A percentile compares a stretch with the other conserved stretches of the same genome.
Conservation (phyloP, 1,140 invertebrate genomes). For the Trichomalopsis sarcophagae region DNA sequence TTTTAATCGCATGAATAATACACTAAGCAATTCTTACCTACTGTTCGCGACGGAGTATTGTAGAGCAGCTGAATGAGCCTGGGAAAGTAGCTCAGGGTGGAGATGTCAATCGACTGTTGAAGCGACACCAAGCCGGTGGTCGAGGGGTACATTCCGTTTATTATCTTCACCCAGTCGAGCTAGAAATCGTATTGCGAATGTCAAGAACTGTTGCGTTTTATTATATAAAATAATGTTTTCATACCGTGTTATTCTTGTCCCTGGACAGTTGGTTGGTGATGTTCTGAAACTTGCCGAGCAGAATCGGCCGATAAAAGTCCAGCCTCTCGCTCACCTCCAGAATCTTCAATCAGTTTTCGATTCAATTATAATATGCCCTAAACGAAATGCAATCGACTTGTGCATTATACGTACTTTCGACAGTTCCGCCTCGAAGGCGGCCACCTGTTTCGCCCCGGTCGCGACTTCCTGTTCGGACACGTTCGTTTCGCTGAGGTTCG, state of each 20-base stretch:
- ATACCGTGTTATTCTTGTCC: neutral
- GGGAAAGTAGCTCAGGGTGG: constrained; percentile 11
- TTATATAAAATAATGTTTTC: neutral
- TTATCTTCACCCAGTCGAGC: constrained; percentile 26
- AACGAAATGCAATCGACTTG: neutral
- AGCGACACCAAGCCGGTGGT: neutral
- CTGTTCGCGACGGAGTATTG: neutral
- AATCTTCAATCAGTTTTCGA: neutral
- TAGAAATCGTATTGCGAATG: neutral
- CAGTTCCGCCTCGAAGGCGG: constrained; percentile 9
- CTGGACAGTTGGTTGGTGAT: neutral
- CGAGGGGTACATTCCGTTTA: constrained; percentile 3
- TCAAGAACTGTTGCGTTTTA: neutral
- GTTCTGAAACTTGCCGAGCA: constrained; percentile 24
- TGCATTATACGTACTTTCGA: constrained; percentile 3
- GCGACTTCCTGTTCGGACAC: constrained; percentile 5
- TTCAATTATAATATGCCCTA: neutral
- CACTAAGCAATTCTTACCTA: neutral
- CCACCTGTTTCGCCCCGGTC: neutral
- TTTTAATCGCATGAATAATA: neutral
- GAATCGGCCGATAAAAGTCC: constrained; percentile 1
- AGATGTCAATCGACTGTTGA: neutral
- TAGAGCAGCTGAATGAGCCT: neutral
- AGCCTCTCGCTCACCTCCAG: constrained; percentile 17
- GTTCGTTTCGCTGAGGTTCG: constrained; percentile 1